A percentile compares a stretch with the other conserved stretches of the same genome.
These are phyloP conservation scores for Cygnus olor DNA, from an alignment of 2,797 vertebrate genomes.

Conservation along the genomic window DNA sequence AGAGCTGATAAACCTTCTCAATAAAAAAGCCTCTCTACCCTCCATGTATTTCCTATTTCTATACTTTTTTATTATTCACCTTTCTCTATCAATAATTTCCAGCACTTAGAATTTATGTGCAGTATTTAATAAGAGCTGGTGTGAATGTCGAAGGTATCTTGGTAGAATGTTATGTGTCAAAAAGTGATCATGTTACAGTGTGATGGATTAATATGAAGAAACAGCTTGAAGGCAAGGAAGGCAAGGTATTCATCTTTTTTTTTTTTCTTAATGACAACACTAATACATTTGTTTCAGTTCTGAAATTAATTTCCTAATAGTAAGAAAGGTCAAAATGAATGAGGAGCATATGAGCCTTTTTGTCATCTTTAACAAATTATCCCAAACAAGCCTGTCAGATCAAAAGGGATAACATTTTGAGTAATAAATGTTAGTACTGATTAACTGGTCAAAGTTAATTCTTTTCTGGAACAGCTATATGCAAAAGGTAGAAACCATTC, in stretches of 20 bases:
- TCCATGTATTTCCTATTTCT: neutral
- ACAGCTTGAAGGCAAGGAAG: constrained; percentile 87
- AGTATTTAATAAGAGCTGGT: constrained; percentile 67
- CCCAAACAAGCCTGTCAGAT: constrained; percentile 92
- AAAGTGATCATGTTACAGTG: constrained; percentile 69
- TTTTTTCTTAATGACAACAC: constrained; percentile 85
- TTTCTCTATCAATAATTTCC: constrained; percentile 35
- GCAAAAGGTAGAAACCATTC: neutral
- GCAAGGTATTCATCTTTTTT: constrained; percentile 86
- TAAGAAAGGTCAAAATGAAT: constrained; percentile 95
- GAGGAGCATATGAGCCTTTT: constrained; percentile 87
- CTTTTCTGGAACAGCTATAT: constrained; percentile 68
- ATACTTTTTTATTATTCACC: constrained; percentile 10
- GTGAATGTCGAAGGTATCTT: constrained; percentile 37
- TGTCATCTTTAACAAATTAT: constrained; percentile 97
- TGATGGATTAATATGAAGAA: constrained; percentile 82
- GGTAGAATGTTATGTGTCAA: constrained; percentile 70
- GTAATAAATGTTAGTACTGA: constrained; percentile 90
- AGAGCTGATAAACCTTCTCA: constrained; percentile 1
- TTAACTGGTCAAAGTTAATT: constrained; percentile 93
- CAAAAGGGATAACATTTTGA: constrained; percentile 85
- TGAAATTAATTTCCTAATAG: constrained; percentile 98
- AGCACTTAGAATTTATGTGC: constrained; percentile 63
- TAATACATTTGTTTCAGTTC: constrained; percentile 94
- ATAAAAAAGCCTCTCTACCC: neutral